These are phyloP conservation scores for Mungos mungo DNA, from an alignment of 2,113 vertebrate genomes.

Conservation along the genomic window DNA sequence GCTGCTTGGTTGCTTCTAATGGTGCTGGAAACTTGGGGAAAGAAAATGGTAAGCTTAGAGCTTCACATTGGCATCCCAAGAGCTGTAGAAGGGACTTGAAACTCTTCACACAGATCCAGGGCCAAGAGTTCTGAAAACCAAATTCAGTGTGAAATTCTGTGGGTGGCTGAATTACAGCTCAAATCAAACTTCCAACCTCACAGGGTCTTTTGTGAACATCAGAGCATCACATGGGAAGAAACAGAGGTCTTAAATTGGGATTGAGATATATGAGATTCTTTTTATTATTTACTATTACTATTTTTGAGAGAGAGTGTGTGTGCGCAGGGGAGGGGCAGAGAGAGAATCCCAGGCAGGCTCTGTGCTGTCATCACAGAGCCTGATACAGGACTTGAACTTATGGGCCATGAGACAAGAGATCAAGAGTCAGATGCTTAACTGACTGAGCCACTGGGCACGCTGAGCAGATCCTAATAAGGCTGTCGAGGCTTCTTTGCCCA, in stretches of 20 bases:
- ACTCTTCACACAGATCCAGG: not conserved
- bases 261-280: not conserved
- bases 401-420: no score
- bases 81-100: not conserved
- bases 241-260: not conserved
- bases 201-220: not conserved
- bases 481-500: not conserved
- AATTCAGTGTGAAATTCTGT: not conserved
- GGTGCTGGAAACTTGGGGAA: not conserved
- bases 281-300: no score
- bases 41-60: not conserved
- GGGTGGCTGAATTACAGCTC: not conserved
- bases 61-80: not conserved
- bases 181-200: not conserved
- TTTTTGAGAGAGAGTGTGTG: no score
- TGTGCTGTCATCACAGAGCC: no score
- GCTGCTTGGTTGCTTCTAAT: not conserved
- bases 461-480: not conserved
- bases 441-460: no score
- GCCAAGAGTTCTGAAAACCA: not conserved
- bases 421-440: no score
- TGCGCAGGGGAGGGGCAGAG: no score
- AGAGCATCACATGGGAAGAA: not conserved
- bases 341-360: no score
- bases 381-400: no score